Base-by-base conservation (phyloP, 2,113 vertebrate species). In the Siniperca chuatsi region DNA sequence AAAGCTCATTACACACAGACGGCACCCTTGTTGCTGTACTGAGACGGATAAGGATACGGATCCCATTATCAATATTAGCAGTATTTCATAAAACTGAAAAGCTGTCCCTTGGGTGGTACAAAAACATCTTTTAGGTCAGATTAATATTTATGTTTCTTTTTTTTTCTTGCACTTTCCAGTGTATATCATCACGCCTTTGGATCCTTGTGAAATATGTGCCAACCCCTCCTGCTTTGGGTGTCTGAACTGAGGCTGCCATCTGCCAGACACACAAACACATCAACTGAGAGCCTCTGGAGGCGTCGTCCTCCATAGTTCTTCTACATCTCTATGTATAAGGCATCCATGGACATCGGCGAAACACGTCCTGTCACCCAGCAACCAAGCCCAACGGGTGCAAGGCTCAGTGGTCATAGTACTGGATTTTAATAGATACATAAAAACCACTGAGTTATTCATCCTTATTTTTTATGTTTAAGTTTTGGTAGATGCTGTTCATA, bases 131-230 rank as follows among this genome's bases (percentile, higher is more conserved):
- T 72, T 58, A 16, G 57, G 40, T 78, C 40, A 37, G 7, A 80
- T 74, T 2, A 83, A 75, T 84, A 72, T 70, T 74, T 0, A 35
- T 62, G 12, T 61, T 69, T 72, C 29, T 37, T 6, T 54, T 21
- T 58, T 33, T 86, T 70, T 73, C 29, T 69, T 70, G 10, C 6
- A 6, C 16, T 78, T 70, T 87, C n/a, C 86, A 97, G 97, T 68
- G 61, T 21, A 61, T 60, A 92, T 96, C 64, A 90, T 94, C 18
- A 60, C 80, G 0, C 55, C 95, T 8, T 25, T 60, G 0, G 91
- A 92, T 69, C 75, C 75, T 0, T 97, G 96, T 85, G 96, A 97
- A 73, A 95, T 97, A 87, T 97, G 96, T 70, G 95, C 93, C 75
- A 95, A 94, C 18, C 93, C 95, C 0, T 94, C 97, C 80, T 97